Percentiles rank a stretch among this genome's conserved stretches.
These are phyloP conservation scores for Tachina fera DNA, from an alignment of 2,888 invertebrate species.

Conservation along the genomic window DNA sequence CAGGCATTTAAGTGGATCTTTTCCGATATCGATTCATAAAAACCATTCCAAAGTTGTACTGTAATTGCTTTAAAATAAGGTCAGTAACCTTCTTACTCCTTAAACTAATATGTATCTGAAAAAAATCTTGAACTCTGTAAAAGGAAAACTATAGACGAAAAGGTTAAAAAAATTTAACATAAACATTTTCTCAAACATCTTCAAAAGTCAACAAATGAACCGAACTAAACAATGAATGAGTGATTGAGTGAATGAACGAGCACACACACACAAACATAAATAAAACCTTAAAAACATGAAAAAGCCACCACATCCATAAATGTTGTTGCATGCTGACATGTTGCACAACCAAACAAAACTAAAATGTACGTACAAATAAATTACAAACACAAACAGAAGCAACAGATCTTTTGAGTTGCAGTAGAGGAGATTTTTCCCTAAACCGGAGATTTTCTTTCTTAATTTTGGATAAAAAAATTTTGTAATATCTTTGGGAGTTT, in stretches of 20 bases:
- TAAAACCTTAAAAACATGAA: slow-evolving; percentile 61
- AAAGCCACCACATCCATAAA: slow-evolving; percentile 41
- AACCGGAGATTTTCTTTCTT: neutral
- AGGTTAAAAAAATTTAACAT: neutral
- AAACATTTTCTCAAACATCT: slow-evolving; percentile 36
- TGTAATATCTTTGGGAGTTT: neutral
- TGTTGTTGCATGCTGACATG: slow-evolving; percentile 48
- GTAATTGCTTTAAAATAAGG: too few relatives aligned
- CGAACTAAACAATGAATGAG: slow-evolving; percentile 29
- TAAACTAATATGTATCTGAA: too few relatives aligned
- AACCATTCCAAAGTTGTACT: too few relatives aligned
- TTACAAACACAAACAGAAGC: neutral
- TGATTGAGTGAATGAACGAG: slow-evolving; percentile 12
- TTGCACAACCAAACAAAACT: neutral
- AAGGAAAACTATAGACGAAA: neutral
- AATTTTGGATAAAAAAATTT: neutral
- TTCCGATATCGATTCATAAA: too few relatives aligned
- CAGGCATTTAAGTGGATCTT: too few relatives aligned
- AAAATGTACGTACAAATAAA: neutral
- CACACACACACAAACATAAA: neutral
- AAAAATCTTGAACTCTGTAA: neutral
- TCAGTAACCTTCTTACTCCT: too few relatives aligned
- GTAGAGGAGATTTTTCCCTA: neutral
- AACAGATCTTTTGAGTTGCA: neutral
- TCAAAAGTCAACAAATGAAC: slow-evolving; percentile 56